phyloP scores from a whole-genome alignment of 2,888 invertebrate genomes.

The Drosophila crucigera region DNA sequence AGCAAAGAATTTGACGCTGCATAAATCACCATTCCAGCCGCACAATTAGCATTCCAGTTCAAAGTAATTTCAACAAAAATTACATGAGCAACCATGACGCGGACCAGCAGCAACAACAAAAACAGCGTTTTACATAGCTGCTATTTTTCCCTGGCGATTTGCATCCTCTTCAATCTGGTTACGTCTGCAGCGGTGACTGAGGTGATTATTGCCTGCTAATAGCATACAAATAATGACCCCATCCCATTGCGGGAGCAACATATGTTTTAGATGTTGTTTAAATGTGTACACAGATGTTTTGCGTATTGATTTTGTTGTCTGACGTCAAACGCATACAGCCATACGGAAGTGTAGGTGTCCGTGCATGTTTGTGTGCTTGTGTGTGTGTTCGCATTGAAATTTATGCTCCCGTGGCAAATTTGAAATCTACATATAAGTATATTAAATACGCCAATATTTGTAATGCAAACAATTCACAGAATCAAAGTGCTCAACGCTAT shows the following conservation, averaged over 20 bases:
- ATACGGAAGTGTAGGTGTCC: not conserved
- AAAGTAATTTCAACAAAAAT: conserved; percentile 1
- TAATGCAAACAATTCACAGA: conserved; percentile 55
- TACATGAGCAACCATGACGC: conserved; percentile 34
- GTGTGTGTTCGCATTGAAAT: not conserved
- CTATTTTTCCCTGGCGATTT: conserved; percentile 24
- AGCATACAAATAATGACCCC: not conserved
- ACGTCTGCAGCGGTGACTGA: conserved; percentile 30
- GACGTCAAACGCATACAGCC: conserved; percentile 42
- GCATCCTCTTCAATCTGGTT: conserved; percentile 29
- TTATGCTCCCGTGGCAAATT: conserved; percentile 51
- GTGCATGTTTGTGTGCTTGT: not conserved
- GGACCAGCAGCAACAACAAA: conserved; percentile 6
- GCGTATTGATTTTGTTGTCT: conserved; percentile 56
- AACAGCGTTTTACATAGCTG: conserved; percentile 17
- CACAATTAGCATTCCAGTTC: conserved; percentile 15
- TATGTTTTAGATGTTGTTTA: conserved; percentile 39
- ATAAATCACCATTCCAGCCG: not conserved
- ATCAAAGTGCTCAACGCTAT: conserved; percentile 74
- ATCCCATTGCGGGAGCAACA: conserved; percentile 15
- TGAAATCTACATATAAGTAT: conserved; percentile 4
- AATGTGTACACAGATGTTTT: conserved; percentile 48
- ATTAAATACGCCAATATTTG: conserved; percentile 20
- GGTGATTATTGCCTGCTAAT: conserved; percentile 26
- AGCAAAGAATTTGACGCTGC: conserved; percentile 12